These are phyloP conservation scores for Fulica atra DNA, from an alignment of 2,113 vertebrate genomes.

Conservation along the genomic window DNA sequence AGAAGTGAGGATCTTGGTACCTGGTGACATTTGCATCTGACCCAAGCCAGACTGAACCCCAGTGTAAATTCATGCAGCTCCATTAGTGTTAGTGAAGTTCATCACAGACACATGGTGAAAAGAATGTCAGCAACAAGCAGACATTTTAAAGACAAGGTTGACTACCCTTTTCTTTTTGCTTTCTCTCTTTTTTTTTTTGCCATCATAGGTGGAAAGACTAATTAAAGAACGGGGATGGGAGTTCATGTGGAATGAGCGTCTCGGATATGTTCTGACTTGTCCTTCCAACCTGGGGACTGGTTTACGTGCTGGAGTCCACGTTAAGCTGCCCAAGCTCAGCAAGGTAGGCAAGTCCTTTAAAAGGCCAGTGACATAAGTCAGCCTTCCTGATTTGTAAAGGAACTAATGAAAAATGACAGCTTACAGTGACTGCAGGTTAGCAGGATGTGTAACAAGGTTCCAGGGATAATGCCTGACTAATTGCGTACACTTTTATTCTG, in stretches of 20 bases:
- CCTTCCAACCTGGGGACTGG: slow-evolving; percentile 93
- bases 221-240: slow-evolving; percentile 92
- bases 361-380: neutral
- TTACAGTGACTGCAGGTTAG: rapidly evolving
- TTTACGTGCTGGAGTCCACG: slow-evolving; percentile 89
- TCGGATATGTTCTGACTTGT: slow-evolving; percentile 90
- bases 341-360: slow-evolving; percentile 71
- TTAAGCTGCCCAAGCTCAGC: slow-evolving; percentile 85
- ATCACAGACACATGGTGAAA: neutral
- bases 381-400: neutral
- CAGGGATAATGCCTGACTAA: rapidly evolving
- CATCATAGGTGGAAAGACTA: slow-evolving; percentile 84
- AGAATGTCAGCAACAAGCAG: neutral
- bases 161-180: neutral
- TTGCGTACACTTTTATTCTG: neutral
- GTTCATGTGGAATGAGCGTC: slow-evolving; percentile 93
- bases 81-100: neutral
- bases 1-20: neutral
- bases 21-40: neutral
- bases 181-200: neutral
- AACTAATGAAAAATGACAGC: neutral
- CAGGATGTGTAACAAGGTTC: neutral
- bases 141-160: neutral
- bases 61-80: neutral
- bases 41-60: neutral